Base-by-base conservation (phyloP, 1,140 invertebrate genomes). In the Euwallacea fornicatus region DNA sequence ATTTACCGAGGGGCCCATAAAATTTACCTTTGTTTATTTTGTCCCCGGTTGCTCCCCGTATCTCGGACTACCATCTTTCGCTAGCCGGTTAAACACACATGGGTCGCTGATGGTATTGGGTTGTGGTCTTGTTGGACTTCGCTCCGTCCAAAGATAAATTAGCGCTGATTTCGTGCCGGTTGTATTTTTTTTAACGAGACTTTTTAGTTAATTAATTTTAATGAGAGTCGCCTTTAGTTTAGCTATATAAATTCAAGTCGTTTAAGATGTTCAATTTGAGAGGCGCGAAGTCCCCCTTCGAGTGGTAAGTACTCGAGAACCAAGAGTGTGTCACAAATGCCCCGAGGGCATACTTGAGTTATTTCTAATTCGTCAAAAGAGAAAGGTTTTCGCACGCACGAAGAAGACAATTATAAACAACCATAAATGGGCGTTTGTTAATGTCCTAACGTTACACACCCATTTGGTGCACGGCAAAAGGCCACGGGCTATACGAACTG, bases 21-120 rank as follows among this genome's bases (percentile, higher is more conserved):
- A 67, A 56, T 67, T 47, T 47, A 58, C 42, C 42, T 67, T 67
- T 67, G 54, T 67, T 67, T 67, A 67, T 67, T 67, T 67, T 67
- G 65, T 67, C 55, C 54, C 53, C 55, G 33, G 65, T 53, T 54
- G 62, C 21, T 13, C 50, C 42, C 16, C 44, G 4, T 67, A 67
- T 67, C 65, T 58, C 11, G 2, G 42, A 42, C 56, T 58, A 67
- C 65, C 65, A 67, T 67, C 65, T 67, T 58, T 46, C 42, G 43
- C 43, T 42, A 46, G 46, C 42, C 63, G 46, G 21, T 66, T 54
- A 54, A 66, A 66, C 63, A 66, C 43, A 66, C 50, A 66, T 50
- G 7, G 42, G 43, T 16, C 61, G n/a, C 43, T n/a, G 61, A 16
- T 64, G 50, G 63, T 62, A 62, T 62, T 62, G 46, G 60, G 60